These are phyloP conservation scores for Diadromus collaris DNA, from an alignment of 2,888 invertebrate species.

Conservation along the genomic window DNA sequence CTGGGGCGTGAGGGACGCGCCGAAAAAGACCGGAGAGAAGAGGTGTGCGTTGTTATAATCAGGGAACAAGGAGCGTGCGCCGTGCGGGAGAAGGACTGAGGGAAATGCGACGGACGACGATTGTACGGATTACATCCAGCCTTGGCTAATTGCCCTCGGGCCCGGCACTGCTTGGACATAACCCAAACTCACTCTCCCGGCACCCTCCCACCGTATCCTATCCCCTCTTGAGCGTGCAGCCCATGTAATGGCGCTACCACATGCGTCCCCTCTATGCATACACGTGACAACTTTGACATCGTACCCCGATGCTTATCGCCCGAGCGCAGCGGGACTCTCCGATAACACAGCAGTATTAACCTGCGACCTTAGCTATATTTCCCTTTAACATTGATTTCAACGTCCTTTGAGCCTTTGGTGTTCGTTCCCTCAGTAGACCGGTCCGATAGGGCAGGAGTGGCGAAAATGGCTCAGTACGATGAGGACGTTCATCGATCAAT, in stretches of 20 bases:
- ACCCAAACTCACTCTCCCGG: conserved; percentile 56
- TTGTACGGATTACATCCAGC: conserved; percentile 71
- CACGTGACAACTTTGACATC: conserved; percentile 63
- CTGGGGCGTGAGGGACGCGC: not conserved
- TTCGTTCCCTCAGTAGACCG: conserved; percentile 5
- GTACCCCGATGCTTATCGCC: conserved; percentile 66
- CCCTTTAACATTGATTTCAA: conserved; percentile 42
- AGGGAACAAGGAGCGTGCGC: conserved; percentile 15
- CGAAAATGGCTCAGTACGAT: too few species aligned
- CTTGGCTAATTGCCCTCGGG: conserved; percentile 71
- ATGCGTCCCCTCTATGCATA: not conserved
- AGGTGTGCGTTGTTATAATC: conserved; percentile 11
- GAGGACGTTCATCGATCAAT: too few species aligned
- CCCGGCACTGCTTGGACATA: conserved; percentile 57
- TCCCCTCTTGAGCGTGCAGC: conserved; percentile 33
- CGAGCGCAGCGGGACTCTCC: conserved; percentile 47
- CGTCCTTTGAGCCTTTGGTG: conserved; percentile 28
- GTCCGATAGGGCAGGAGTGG: not conserved
- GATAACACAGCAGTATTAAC: conserved; percentile 69
- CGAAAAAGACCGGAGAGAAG: not conserved
- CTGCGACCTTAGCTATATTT: conserved; percentile 43
- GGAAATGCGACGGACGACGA: conserved; percentile 68
- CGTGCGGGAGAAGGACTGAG: conserved; percentile 40
- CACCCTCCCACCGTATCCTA: conserved; percentile 27
- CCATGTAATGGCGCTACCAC: not conserved